A percentile compares a stretch with the other conserved stretches of the same genome.
phyloP scores from a whole-genome alignment of 2,113 vertebrate genomes.

The Psilopogon haemacephalus region DNA sequence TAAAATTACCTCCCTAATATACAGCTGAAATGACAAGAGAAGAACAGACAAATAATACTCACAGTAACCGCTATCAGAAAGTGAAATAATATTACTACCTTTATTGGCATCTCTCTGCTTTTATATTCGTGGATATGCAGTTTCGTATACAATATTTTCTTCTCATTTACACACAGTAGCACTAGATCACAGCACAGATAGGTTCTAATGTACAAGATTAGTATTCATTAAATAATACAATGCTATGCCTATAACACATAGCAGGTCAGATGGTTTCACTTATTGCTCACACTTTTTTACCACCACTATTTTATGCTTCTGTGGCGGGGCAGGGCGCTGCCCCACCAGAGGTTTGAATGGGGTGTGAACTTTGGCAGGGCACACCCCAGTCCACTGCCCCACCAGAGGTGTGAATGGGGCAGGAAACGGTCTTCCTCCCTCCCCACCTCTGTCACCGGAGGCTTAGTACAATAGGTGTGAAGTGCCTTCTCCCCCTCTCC shows the following conservation, averaged over 20 bases:
- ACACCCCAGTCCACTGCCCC: too few species aligned
- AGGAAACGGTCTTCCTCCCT: too few species aligned
- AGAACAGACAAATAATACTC: neutral
- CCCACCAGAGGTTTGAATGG: too few species aligned
- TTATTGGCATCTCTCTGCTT: neutral
- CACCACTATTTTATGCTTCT: neutral
- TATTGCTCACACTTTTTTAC: neutral
- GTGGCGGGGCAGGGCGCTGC: too few species aligned
- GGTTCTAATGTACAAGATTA: neutral
- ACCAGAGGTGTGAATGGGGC: too few species aligned
- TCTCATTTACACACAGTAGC: neutral
- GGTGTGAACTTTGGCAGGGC: too few species aligned
- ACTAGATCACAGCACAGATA: neutral
- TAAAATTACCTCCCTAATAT: neutral
- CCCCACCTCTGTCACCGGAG: too few species aligned
- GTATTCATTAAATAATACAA: neutral
- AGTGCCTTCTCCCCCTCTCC: too few species aligned
- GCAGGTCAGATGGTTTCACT: neutral
- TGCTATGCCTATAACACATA: neutral
- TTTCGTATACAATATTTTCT: neutral
- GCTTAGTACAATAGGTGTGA: too few species aligned
- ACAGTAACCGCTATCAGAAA: neutral
- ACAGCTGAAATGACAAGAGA: neutral
- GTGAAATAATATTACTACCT: neutral
- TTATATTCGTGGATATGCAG: neutral